Evolutionary conservation across 1,140 invertebrate species (phyloP).

Genomic region (Macrobrachium nipponense): DNA sequence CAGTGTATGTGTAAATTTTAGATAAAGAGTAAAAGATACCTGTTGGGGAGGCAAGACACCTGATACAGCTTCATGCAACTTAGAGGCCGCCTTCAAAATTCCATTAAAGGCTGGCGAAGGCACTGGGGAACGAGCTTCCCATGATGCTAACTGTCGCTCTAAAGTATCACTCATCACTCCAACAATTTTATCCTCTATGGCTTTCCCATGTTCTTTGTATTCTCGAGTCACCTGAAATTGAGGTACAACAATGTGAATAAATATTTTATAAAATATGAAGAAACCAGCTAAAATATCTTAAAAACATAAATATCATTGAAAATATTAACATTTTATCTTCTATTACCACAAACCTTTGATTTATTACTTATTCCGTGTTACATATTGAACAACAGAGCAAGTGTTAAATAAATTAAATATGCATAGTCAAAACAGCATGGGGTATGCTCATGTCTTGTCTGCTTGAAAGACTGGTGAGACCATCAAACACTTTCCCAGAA

Average conservation of each 20-base stretch:
- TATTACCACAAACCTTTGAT: too few relatives aligned
- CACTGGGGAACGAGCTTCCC: constrained; percentile 95
- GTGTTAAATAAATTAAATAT: too few relatives aligned
- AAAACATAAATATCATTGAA: too few relatives aligned
- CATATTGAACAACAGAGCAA: background rate
- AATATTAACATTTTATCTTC: too few relatives aligned
- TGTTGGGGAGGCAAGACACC: constrained; percentile 81
- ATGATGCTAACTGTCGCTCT: constrained; percentile 79
- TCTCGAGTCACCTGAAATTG: constrained; percentile 76
- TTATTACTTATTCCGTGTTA: background rate
- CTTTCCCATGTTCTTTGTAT: constrained; percentile 88
- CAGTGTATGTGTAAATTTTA: background rate
- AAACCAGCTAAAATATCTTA: background rate
- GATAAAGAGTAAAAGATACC: constrained; percentile 68
- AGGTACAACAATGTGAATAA: constrained; percentile 9
- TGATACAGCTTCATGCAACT: constrained; percentile 91
- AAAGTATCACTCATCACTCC: constrained; percentile 88
- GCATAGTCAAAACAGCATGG: too few relatives aligned
- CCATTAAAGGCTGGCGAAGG: constrained; percentile 92
- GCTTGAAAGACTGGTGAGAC: too few relatives aligned
- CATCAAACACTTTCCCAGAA: too few relatives aligned
- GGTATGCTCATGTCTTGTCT: too few relatives aligned
- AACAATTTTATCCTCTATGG: constrained; percentile 92
- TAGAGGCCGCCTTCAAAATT: constrained; percentile 91
- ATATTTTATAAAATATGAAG: background rate